Evolutionary conservation across 2,113 vertebrate species (phyloP).

Genomic region (Pygathrix nemaeus): DNA sequence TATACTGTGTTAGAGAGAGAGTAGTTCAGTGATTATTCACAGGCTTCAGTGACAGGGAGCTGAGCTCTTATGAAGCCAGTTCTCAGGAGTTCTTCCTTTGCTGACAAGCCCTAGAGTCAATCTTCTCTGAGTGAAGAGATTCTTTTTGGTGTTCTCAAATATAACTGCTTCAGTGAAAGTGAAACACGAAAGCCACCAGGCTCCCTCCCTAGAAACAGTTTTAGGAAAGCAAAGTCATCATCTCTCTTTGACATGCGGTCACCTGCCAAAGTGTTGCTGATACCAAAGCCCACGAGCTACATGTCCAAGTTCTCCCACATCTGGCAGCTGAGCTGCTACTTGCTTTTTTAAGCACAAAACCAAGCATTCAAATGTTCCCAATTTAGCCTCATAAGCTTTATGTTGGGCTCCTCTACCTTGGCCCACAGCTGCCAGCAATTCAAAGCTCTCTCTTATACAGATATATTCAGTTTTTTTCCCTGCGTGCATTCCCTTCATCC

Average conservation of each 20-base stretch:
- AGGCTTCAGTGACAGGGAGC: neutral
- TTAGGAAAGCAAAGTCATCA: constrained; percentile 38
- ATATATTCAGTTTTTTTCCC: neutral
- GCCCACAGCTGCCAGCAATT: constrained; percentile 25
- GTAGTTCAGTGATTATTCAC: neutral
- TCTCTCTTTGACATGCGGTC: neutral
- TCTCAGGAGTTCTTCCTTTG: neutral
- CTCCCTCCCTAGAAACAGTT: constrained; percentile 7
- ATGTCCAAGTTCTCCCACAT: neutral
- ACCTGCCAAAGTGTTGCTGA: neutral
- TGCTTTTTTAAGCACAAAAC: constrained; percentile 63
- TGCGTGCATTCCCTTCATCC: neutral
- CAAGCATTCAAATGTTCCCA: constrained; percentile 41
- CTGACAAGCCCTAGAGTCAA: neutral
- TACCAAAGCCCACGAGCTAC: neutral
- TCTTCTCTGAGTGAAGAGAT: constrained; percentile 18
- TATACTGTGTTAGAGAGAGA: neutral
- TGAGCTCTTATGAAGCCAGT: neutral
- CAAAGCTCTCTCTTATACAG: neutral
- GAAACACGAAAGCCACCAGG: neutral
- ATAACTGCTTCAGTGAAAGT: constrained; percentile 47
- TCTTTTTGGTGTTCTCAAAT: constrained; percentile 26
- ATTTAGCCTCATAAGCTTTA: constrained; percentile 41
- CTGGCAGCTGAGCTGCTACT: constrained; percentile 23
- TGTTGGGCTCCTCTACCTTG: constrained; percentile 29